Evolutionary conservation across 2,113 vertebrate genomes (phyloP).

Genomic region (Pachyramphus minor): DNA sequence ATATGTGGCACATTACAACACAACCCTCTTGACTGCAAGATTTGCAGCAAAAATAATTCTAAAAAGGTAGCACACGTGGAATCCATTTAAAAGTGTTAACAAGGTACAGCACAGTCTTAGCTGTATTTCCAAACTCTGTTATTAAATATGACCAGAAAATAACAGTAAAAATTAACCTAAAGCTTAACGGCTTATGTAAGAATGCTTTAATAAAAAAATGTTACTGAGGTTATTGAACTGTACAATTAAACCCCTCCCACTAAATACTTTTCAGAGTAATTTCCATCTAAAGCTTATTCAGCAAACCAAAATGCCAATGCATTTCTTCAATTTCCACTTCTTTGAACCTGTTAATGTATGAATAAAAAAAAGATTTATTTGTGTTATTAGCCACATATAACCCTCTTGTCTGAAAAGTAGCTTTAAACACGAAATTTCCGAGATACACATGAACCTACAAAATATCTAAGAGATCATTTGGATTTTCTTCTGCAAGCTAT

Average conservation of each 20-base stretch:
- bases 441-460: conserved; percentile 51
- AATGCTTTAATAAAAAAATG: conserved; percentile 82
- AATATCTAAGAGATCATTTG: conserved; percentile 77
- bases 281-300: conserved; percentile 94
- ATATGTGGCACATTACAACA: neutral
- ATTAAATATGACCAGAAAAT: conserved; percentile 59
- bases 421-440: conserved; percentile 66
- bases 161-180: conserved; percentile 81
- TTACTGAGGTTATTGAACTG: conserved; percentile 73
- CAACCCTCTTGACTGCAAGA: neutral
- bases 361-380: conserved; percentile 86
- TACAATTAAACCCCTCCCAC: conserved; percentile 78
- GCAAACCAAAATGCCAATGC: conserved; percentile 95
- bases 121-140: conserved; percentile 41
- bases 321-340: conserved; percentile 83
- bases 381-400: conserved; percentile 76
- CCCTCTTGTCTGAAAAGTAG: conserved; percentile 51
- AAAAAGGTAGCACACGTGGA: neutral
- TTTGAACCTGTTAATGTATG: conserved; percentile 85
- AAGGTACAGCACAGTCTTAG: neutral
- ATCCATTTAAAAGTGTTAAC: neutral
- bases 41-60: neutral
- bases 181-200: conserved; percentile 87
- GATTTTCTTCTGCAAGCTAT: conserved; percentile 83
- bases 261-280: conserved; percentile 80